Conservation (phyloP, 2,797 vertebrate genomes). For the Nasua narica region DNA sequence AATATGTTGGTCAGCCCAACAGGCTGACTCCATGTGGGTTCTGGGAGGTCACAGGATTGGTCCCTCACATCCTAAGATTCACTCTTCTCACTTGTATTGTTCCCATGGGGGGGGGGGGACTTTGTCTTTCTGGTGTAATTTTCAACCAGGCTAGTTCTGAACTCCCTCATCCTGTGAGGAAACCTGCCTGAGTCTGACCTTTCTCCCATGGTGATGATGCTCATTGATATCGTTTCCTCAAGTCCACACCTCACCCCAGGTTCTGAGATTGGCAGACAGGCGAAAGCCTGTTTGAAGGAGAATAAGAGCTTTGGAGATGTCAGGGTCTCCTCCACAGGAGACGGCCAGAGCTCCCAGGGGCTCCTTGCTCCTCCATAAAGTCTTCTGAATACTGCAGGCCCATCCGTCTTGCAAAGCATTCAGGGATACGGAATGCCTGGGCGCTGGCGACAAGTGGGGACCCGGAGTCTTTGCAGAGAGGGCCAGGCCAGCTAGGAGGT, state of each 20-base stretch:
- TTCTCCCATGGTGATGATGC: background rate
- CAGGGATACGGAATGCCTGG: background rate
- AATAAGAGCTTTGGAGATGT: background rate
- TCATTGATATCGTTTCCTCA: background rate
- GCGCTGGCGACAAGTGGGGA: background rate
- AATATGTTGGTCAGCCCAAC: background rate
- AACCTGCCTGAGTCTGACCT: background rate
- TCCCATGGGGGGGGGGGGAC: background rate
- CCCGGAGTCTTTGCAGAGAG: slow-evolving; percentile 1
- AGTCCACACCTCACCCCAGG: background rate
- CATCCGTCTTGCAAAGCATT: background rate
- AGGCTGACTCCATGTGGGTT: background rate
- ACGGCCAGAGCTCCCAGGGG: background rate
- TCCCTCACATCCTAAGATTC: background rate
- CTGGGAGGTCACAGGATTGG: background rate
- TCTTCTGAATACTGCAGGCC: background rate
- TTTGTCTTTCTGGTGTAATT: background rate
- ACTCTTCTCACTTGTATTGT: background rate
- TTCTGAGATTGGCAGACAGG: background rate
- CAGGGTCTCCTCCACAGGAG: background rate
- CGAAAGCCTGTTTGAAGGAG: background rate
- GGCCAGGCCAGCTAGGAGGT: slow-evolving; percentile 85
- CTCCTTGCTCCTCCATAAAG: background rate
- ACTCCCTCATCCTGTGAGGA: background rate
- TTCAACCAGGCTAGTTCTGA: background rate